phyloP scores from a whole-genome alignment of 2,888 invertebrate genomes.

The Drosophila birchii region DNA sequence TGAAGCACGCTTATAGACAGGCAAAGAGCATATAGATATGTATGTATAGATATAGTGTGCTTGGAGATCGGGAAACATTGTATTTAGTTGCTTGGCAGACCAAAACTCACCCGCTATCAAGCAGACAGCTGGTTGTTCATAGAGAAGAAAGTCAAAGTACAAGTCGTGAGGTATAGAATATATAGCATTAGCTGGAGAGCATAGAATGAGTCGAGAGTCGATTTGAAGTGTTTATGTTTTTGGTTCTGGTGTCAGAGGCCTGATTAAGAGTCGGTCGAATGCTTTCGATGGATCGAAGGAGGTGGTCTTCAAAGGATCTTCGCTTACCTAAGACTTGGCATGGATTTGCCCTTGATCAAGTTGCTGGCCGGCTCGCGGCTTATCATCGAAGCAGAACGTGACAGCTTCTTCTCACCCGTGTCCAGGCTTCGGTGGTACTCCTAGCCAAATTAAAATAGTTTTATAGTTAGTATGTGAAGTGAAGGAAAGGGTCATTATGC shows the following conservation, averaged over 20 bases:
- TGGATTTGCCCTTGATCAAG: constrained; percentile 96
- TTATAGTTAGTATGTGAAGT: background rate
- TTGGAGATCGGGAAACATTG: constrained; percentile 24
- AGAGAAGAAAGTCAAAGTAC: constrained; percentile 50
- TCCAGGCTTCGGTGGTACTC: constrained; percentile 93
- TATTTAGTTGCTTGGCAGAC: constrained; percentile 32
- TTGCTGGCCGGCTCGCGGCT: constrained; percentile 89
- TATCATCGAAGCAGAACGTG: constrained; percentile 89
- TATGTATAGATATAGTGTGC: constrained; percentile 17
- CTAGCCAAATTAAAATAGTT: constrained; percentile 83
- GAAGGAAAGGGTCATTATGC: background rate
- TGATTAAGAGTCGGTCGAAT: constrained; percentile 35
- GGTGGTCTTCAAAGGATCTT: background rate
- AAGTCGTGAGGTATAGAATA: constrained; percentile 45
- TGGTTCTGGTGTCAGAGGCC: constrained; percentile 36
- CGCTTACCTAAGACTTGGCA: constrained; percentile 95
- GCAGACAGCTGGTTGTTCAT: constrained; percentile 85
- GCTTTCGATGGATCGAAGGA: background rate
- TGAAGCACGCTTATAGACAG: constrained; percentile 3
- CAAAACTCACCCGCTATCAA: constrained; percentile 85
- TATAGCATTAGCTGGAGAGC: constrained; percentile 32
- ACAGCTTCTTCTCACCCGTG: constrained; percentile 90
- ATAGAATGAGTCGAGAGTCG: constrained; percentile 30
- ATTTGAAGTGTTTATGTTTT: constrained; percentile 28
- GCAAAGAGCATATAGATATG: constrained; percentile 6